phyloP scores from a whole-genome alignment of 2,888 invertebrate genomes.

The Epinotia nisella region DNA sequence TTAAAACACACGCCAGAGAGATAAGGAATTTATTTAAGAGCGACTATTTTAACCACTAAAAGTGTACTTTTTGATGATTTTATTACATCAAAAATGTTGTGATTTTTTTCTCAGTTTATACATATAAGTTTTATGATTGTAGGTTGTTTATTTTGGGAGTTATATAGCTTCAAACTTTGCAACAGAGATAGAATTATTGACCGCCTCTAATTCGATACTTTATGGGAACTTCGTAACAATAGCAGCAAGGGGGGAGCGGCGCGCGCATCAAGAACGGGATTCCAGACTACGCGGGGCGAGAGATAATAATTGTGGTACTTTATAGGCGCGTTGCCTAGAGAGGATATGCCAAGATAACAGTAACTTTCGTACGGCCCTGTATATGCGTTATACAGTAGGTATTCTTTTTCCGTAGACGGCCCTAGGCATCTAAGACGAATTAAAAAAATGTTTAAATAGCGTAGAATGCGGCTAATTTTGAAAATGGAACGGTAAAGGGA shows the following conservation, averaged over 20 bases:
- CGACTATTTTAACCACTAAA: conserved; percentile 49
- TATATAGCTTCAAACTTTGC: conserved; percentile 63
- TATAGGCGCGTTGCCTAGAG: conserved; percentile 82
- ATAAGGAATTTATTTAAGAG: conserved; percentile 81
- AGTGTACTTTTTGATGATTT: conserved; percentile 36
- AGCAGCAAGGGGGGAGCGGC: conserved; percentile 82
- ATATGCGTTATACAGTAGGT: conserved; percentile 65
- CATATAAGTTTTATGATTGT: conserved; percentile 52
- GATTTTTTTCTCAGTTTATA: conserved; percentile 65
- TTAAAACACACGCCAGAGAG: conserved; percentile 83
- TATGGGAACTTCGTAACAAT: conserved; percentile 83
- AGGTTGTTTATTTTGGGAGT: conserved; percentile 48
- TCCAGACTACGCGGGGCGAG: conserved; percentile 65
- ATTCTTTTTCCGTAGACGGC: conserved; percentile 70
- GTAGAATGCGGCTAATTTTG: conserved; percentile 49
- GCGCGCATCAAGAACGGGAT: conserved; percentile 76
- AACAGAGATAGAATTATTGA: conserved; percentile 79
- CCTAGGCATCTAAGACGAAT: conserved; percentile 67
- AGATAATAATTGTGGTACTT: conserved; percentile 77
- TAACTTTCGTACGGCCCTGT: conserved; percentile 83
- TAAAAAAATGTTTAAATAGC: conserved; percentile 54
- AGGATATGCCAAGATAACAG: conserved; percentile 86
- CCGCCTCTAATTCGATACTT: conserved; percentile 70
- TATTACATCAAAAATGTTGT: conserved; percentile 69
- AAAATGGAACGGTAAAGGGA: conserved; percentile 49